These are phyloP conservation scores for Diceros bicornis DNA, from an alignment of 2,797 vertebrate genomes.

Conservation along the genomic window DNA sequence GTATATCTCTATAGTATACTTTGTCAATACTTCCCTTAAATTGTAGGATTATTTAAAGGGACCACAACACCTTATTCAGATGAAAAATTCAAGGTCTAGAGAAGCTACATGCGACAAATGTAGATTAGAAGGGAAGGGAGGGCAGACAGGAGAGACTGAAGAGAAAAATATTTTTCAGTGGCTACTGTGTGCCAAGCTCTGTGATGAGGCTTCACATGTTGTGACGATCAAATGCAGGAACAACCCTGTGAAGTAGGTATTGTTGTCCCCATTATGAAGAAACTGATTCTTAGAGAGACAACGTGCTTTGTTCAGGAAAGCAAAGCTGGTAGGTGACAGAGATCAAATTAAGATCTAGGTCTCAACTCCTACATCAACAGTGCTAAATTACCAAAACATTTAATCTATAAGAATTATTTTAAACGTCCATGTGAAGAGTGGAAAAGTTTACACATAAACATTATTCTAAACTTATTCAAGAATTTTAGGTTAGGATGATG, in stretches of 20 bases:
- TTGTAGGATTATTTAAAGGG: neutral
- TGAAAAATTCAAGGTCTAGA: conserved; percentile 41
- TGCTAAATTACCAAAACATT: neutral
- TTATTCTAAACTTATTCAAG: neutral
- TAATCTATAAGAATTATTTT: neutral
- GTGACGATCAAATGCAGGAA: neutral
- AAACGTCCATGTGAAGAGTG: neutral
- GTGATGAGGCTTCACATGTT: neutral
- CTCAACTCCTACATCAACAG: neutral
- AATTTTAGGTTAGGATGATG: neutral
- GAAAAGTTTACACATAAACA: conserved; percentile 1
- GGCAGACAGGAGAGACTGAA: neutral
- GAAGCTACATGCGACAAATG: neutral
- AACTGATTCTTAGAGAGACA: neutral
- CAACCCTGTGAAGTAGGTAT: neutral
- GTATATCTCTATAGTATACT: neutral
- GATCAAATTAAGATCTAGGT: conserved; percentile 41
- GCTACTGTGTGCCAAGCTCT: neutral
- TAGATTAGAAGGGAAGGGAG: neutral
- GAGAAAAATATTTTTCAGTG: conserved; percentile 39
- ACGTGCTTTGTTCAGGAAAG: neutral
- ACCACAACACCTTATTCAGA: neutral
- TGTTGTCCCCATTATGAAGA: neutral
- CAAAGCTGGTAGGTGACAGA: neutral
- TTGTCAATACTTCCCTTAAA: neutral